These are phyloP conservation scores for Spodoptera frugiperda DNA, from an alignment of 1,140 invertebrate genomes.

Conservation along the genomic window DNA sequence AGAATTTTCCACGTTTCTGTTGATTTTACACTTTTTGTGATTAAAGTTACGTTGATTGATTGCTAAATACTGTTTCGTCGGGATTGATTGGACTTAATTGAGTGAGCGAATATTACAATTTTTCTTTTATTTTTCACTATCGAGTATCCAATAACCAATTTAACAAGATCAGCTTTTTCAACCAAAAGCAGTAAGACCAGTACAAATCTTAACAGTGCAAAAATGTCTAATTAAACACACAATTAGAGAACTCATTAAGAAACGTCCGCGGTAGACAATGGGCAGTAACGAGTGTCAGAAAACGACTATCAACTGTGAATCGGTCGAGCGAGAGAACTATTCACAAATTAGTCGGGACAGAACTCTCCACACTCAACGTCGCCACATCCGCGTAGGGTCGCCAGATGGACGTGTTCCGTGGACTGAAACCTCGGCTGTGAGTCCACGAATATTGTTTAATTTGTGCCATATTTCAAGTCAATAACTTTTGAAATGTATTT, in stretches of 20 bases:
- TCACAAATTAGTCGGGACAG: constrained; percentile 74
- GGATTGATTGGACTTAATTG: too few relatives aligned
- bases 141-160: too few relatives aligned
- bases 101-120: too few relatives aligned
- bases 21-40: neutral
- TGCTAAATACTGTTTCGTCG: neutral
- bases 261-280: constrained; percentile 52
- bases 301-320: constrained; percentile 68
- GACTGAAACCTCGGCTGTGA: neutral
- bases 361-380: constrained; percentile 66
- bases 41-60: neutral
- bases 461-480: too few relatives aligned
- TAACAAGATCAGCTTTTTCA: neutral
- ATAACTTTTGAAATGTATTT: too few relatives aligned
- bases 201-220: neutral
- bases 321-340: constrained; percentile 64
- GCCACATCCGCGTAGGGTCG: constrained; percentile 66
- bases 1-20: constrained; percentile 1
- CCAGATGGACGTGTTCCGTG: constrained; percentile 3
- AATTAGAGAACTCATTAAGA: constrained; percentile 45
- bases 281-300: constrained; percentile 58
- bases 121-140: too few relatives aligned
- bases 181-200: neutral
- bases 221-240: constrained; percentile 35
- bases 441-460: too few relatives aligned